phyloP scores from a whole-genome alignment of 2,888 invertebrate genomes.

The Buathra laborator region DNA sequence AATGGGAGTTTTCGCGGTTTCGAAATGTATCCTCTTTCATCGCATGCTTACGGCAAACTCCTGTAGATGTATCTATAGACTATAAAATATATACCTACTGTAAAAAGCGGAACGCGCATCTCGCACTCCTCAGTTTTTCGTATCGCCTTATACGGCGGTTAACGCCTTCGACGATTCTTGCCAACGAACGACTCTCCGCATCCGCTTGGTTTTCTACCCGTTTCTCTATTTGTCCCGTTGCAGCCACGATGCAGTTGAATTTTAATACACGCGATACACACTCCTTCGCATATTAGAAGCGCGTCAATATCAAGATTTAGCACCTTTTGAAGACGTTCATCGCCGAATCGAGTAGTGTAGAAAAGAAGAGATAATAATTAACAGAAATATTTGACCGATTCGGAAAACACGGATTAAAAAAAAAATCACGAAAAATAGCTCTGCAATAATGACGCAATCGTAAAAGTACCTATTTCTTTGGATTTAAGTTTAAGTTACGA shows the following conservation, averaged over 20 bases:
- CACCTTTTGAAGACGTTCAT: conserved; percentile 5
- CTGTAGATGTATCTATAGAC: conserved; percentile 8
- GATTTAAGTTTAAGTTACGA: no score
- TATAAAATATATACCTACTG: neutral
- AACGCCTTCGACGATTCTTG: conserved; percentile 42
- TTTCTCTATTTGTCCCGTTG: conserved; percentile 45
- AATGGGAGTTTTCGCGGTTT: conserved; percentile 48
- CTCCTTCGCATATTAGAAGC: neutral
- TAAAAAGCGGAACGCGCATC: conserved; percentile 15
- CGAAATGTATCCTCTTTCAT: conserved; percentile 39
- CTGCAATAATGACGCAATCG: no score
- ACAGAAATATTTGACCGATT: neutral
- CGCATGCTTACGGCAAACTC: neutral
- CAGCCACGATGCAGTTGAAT: conserved; percentile 10
- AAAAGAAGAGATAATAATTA: neutral
- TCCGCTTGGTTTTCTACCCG: conserved; percentile 17
- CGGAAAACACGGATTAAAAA: neutral
- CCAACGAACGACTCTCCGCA: neutral
- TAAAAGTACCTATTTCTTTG: no score
- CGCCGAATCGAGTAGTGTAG: neutral
- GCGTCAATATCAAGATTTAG: conserved; percentile 3
- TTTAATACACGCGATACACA: neutral
- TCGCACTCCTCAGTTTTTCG: conserved; percentile 29
- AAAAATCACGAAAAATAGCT: no score
- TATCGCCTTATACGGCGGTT: conserved; percentile 58